phyloP scores from a whole-genome alignment of 1,140 invertebrate genomes.

The Leptonema lineaticorne region DNA sequence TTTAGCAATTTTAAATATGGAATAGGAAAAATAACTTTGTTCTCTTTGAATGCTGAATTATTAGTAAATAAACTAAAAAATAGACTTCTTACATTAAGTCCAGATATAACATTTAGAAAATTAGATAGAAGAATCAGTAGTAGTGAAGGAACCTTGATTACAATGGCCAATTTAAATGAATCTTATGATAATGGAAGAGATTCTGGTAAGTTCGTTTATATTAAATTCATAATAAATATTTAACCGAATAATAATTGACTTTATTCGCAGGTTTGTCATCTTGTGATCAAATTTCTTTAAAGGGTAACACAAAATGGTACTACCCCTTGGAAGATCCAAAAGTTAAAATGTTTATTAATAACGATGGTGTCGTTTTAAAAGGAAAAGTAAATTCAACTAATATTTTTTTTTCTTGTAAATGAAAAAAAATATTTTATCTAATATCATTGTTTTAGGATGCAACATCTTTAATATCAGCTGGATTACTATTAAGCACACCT shows the following conservation, averaged over 20 bases:
- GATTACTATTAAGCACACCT: constrained; percentile 27
- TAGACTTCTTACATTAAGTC: not conserved
- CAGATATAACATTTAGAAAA: constrained; percentile 23
- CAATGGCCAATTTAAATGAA: constrained; percentile 20
- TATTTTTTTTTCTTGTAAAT: not conserved
- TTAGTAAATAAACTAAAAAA: not conserved
- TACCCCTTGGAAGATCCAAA: constrained; percentile 9
- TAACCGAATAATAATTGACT: not conserved
- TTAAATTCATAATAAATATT: not conserved
- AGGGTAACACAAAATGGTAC: constrained; percentile 34
- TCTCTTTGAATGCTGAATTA: not conserved
- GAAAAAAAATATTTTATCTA: not conserved
- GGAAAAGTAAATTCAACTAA: constrained; percentile 24
- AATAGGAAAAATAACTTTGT: not conserved
- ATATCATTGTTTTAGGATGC: constrained; percentile 22
- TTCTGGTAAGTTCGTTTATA: constrained; percentile 26
- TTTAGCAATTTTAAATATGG: constrained; percentile 16
- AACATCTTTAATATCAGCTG: constrained; percentile 32
- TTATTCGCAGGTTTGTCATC: constrained; percentile 28
- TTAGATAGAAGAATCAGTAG: constrained; percentile 36
- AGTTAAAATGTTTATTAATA: constrained; percentile 26
- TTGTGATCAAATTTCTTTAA: constrained; percentile 27
- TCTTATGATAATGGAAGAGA: constrained; percentile 31
- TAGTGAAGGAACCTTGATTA: constrained; percentile 36
- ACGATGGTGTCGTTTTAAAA: constrained; percentile 34